These are phyloP conservation scores for Cisticola juncidis DNA, from an alignment of 2,113 vertebrate species.

Conservation along the genomic window DNA sequence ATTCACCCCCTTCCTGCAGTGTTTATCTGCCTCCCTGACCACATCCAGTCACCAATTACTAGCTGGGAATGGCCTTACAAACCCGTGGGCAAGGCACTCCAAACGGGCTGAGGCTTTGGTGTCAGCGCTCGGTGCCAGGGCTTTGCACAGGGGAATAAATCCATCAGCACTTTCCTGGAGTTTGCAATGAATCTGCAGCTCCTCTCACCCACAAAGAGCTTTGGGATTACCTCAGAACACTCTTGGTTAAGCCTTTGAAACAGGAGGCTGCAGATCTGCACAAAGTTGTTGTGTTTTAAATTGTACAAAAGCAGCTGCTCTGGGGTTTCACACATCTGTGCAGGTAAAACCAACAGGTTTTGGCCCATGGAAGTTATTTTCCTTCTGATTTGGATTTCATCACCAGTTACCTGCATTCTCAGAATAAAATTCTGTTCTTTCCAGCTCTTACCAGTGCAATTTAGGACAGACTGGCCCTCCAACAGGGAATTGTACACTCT, in stretches of 20 bases:
- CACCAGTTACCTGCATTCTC: not conserved
- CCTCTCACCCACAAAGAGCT: not conserved
- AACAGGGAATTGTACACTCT: not conserved
- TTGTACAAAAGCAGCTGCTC: not conserved
- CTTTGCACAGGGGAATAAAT: not conserved
- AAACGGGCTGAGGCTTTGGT: constrained; percentile 40
- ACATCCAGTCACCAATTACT: constrained; percentile 68
- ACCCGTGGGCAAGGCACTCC: constrained; percentile 44
- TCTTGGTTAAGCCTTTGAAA: not conserved
- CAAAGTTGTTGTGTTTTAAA: not conserved
- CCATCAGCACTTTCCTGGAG: not conserved
- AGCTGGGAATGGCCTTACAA: constrained; percentile 59
- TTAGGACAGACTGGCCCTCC: not conserved
- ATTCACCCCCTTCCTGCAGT: constrained; percentile 59
- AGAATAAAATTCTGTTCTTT: not conserved
- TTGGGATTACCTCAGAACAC: not conserved
- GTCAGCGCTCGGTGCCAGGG: constrained; percentile 36
- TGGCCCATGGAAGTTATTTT: not conserved
- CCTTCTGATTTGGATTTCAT: not conserved
- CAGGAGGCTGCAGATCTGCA: not conserved
- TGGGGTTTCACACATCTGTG: not conserved
- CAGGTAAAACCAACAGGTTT: not conserved
- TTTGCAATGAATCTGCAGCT: not conserved
- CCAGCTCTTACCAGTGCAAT: not conserved
- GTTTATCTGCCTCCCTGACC: constrained; percentile 65